Conservation (phyloP, 2,797 vertebrate species). For the Siniperca undulata region DNA sequence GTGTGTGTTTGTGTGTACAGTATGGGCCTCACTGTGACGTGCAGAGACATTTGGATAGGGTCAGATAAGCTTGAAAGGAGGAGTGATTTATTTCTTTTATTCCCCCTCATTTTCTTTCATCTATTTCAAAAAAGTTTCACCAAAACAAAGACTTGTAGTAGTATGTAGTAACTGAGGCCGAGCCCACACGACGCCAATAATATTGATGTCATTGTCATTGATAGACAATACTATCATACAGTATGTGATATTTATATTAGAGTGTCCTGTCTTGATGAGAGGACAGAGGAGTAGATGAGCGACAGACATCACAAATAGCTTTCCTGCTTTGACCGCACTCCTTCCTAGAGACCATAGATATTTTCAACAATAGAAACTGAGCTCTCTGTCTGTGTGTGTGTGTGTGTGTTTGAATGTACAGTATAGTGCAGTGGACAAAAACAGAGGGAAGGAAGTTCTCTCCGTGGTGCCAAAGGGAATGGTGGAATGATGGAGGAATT, state of each 20-base stretch:
- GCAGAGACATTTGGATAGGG: constrained; percentile 14
- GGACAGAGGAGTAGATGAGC: background rate
- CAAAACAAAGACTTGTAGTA: background rate
- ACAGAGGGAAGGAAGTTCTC: constrained; percentile 40
- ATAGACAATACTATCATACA: background rate
- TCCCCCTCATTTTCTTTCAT: constrained; percentile 6
- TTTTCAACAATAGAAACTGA: constrained; percentile 25
- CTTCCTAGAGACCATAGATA: constrained; percentile 8
- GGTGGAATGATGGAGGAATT: constrained; percentile 35
- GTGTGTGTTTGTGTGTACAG: constrained; percentile 15
- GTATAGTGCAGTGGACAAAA: constrained; percentile 18
- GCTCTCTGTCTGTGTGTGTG: constrained; percentile 10
- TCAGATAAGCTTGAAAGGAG: constrained; percentile 39
- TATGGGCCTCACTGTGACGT: background rate
- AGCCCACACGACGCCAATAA: background rate
- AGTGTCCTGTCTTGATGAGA: background rate
- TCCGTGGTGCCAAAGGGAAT: constrained; percentile 14
- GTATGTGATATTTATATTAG: background rate
- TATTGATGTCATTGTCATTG: background rate
- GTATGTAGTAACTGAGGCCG: no score
- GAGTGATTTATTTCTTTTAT: constrained; percentile 31
- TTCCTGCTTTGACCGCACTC: constrained; percentile 24
- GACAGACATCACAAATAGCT: background rate
- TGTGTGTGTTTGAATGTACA: constrained; percentile 21
- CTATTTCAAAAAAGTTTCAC: constrained; percentile 5